Evolutionary conservation across 1,140 invertebrate species (phyloP).

Genomic region (Zaprionus davidi): DNA sequence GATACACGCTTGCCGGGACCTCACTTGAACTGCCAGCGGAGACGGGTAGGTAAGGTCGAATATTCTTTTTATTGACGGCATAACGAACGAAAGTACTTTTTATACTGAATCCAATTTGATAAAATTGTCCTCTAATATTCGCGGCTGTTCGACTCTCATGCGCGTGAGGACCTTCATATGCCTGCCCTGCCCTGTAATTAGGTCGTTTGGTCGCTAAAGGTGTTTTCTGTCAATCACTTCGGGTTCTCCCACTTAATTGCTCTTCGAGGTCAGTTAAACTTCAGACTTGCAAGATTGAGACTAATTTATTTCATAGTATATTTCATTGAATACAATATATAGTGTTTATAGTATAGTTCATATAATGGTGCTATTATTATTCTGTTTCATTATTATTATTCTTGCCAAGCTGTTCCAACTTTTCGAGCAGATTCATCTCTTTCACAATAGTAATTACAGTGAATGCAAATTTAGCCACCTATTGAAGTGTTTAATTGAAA

Average conservation of each 20-base stretch:
- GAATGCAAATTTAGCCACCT: conserved; percentile 40
- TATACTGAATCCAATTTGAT: background rate
- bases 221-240: background rate
- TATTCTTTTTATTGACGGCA: background rate
- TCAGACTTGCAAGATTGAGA: too few relatives aligned
- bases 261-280: background rate
- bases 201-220: background rate
- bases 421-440: conserved; percentile 12
- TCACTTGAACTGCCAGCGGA: background rate
- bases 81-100: background rate
- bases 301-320: too few relatives aligned
- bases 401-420: background rate
- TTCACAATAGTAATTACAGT: conserved; percentile 25
- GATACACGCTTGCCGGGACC: conserved; percentile 1
- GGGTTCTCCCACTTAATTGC: background rate
- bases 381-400: background rate
- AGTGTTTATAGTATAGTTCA: too few relatives aligned
- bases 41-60: background rate
- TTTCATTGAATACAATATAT: too few relatives aligned
- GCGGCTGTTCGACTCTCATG: background rate
- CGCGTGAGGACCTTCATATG: background rate
- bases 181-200: background rate
- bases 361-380: too few relatives aligned
- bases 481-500: background rate
- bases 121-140: background rate